Evolutionary conservation across 37 sponge, comb jelly and placozoan genomes (phyloP).

Genomic region (Theonella swinhoei): DNA sequence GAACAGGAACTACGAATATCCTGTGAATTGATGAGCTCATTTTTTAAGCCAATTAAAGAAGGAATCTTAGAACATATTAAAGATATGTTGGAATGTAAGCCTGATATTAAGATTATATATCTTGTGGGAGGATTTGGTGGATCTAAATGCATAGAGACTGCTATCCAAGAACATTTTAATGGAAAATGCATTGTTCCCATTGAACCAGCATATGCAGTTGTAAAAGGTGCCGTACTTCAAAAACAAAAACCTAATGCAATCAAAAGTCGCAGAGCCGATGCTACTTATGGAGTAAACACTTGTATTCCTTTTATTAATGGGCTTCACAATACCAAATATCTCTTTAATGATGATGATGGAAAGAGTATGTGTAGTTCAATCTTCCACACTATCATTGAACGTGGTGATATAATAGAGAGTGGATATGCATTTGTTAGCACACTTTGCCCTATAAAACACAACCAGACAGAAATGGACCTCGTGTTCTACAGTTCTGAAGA

Average conservation of each 20-base stretch:
- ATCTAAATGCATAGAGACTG: not conserved
- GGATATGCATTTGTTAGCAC: not conserved
- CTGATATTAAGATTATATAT: too few species aligned
- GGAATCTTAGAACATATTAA: not conserved
- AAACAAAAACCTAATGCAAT: not conserved
- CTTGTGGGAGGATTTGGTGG: not conserved
- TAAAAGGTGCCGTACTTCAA: not conserved
- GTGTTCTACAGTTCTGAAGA: not conserved
- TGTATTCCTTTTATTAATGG: not conserved
- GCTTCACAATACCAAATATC: not conserved
- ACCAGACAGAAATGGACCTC: not conserved
- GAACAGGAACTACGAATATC: not conserved
- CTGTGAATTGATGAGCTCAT: not conserved
- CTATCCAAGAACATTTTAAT: not conserved
- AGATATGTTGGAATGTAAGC: not conserved
- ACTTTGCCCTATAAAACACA: not conserved
- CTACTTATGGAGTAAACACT: not conserved
- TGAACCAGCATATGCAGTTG: not conserved
- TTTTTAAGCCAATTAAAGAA: too few species aligned
- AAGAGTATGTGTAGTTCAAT: not conserved
- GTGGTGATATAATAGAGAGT: not conserved
- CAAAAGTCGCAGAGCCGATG: not conserved
- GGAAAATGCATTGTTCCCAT: not conserved
- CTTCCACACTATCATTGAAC: not conserved
- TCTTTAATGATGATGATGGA: not conserved